Percentiles rank a stretch among this genome's conserved stretches.
Evolutionary conservation across 2,113 vertebrate species (phyloP).

Genomic region (Eublepharis macularius): DNA sequence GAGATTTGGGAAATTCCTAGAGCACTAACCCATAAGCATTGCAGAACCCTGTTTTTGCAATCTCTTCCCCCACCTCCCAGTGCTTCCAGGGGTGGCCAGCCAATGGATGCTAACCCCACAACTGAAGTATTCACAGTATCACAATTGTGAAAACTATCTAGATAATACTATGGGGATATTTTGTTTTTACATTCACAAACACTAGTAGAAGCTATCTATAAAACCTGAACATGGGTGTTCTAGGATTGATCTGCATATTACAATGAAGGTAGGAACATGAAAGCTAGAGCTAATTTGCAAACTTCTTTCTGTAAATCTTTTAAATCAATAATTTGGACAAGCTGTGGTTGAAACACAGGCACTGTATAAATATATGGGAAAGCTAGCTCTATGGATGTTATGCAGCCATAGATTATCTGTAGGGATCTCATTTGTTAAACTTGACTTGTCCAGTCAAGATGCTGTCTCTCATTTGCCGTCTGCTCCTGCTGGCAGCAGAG

Average conservation of each 20-base stretch:
- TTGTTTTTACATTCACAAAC: not conserved
- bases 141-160: not conserved
- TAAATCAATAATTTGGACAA: not conserved
- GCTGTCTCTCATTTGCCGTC: slow-evolving; percentile 53
- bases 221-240: not conserved
- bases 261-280: not conserved
- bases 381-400: slow-evolving; percentile 31
- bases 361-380: slow-evolving; percentile 22
- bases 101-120: no score
- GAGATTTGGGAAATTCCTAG: no score
- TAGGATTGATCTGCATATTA: not conserved
- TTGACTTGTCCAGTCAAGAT: slow-evolving; percentile 38
- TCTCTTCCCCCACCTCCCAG: no score
- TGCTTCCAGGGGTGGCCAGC: no score
- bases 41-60: no score
- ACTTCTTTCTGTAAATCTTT: not conserved
- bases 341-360: slow-evolving; percentile 25
- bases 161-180: not conserved
- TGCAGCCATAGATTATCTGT: slow-evolving; percentile 29
- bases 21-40: no score
- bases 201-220: not conserved
- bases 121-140: not conserved
- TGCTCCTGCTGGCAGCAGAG: slow-evolving; percentile 39
- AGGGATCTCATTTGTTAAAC: slow-evolving; percentile 46
- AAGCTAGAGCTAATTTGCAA: slow-evolving; percentile 1